Evolutionary conservation across 92 coral and sea anemone genomes (phyloP), one percentile per base, ranked within the genome.

Genomic region (Ricordea florida): DNA sequence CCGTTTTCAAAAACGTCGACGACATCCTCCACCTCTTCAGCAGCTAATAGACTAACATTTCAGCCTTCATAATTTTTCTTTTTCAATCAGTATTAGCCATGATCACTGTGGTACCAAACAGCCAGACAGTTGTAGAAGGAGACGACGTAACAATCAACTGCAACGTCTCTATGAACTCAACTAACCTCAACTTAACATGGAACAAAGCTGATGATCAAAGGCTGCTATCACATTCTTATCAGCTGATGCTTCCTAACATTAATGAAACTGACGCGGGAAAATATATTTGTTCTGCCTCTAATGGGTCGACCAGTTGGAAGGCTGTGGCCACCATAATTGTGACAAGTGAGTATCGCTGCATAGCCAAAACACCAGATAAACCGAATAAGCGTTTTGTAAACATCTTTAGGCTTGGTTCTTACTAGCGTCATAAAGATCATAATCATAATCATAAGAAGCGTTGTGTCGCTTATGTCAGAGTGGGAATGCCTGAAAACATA

Each of bases 281-380:
- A 34, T 82, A 82, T 70, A 56, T 30, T 28, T 82, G 87, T 47
- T 35, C 56, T 46, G 78, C 62, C 25, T 64, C 74, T 4, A 62
- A 82, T 28, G 69, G 38, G 6, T 55, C 82, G 15, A 57, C 55
- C 40, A 47, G 5, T 34, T 69, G 45, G 50, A 48, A 3, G 3
- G 57, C 23, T 44, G 13, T 17, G 15, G 42, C 64, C 17, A n/a
- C 6, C 5, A 13, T 82, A 5, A 16, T 22, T 3, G 87, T 82
- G 5, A 2, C 5, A 26, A 72, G 87, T 82, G 57, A 57, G 82
- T 74, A 50, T 43, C n/a, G n/a, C n/a, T n/a, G n/a, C n/a, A n/a
- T n/a, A n/a, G n/a, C n/a, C n/a, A n/a, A n/a, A n/a, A n/a, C n/a
- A n/a, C n/a, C n/a, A n/a, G n/a, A n/a, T n/a, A n/a, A n/a, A n/a